These are phyloP conservation scores for Melanitta fusca DNA, from an alignment of 2,797 vertebrate species.

Conservation along the genomic window DNA sequence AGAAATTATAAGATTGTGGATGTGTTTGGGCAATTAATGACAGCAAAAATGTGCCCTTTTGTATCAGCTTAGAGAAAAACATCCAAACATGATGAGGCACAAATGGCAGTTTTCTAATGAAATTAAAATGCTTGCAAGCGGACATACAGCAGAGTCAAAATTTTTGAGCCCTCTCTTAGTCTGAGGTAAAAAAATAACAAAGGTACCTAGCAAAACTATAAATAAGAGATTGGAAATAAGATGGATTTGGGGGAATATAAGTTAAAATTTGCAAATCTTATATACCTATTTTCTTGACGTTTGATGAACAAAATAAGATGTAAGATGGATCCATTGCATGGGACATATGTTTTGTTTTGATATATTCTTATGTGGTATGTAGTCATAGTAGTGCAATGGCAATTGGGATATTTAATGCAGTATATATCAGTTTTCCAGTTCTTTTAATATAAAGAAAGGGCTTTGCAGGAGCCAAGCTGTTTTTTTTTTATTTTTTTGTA, in stretches of 20 bases:
- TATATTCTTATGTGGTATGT: fast-evolving
- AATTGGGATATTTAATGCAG: not conserved
- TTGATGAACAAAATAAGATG: not conserved
- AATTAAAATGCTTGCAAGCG: not conserved
- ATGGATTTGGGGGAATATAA: not conserved
- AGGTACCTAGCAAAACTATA: not conserved
- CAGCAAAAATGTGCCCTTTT: not conserved
- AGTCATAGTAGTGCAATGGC: not conserved
- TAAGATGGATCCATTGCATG: not conserved
- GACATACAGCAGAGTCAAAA: not conserved
- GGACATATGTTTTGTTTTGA: not conserved
- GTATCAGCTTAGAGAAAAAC: not conserved
- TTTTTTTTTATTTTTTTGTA: not conserved
- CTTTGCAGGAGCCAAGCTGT: not conserved
- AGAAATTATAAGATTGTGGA: not conserved
- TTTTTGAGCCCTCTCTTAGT: not conserved
- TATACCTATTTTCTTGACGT: not conserved
- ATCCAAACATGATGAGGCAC: not conserved
- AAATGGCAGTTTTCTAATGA: not conserved
- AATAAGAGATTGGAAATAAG: not conserved
- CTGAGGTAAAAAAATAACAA: not conserved
- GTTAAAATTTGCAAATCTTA: not conserved
- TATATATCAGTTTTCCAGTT: not conserved
- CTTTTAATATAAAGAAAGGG: not conserved
- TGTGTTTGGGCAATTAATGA: not conserved